Percentiles rank a stretch among this genome's conserved stretches.
phyloP scores from a whole-genome alignment of 2,797 vertebrate species.

The Atherinosoma microstoma region DNA sequence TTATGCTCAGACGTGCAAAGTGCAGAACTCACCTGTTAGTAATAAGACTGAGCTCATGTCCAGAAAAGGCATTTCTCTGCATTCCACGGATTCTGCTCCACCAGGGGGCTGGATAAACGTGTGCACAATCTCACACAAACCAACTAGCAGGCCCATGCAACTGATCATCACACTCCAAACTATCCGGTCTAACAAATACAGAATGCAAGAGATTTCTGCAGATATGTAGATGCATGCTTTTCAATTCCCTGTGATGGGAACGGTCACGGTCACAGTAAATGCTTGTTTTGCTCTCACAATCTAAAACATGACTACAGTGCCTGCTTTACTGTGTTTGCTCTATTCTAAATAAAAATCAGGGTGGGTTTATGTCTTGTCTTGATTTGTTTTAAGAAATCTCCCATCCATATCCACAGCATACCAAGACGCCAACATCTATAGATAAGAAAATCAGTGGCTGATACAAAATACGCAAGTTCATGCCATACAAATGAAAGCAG shows the following conservation, averaged over 20 bases:
- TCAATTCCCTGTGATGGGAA: slow-evolving; percentile 36
- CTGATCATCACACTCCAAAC: slow-evolving; percentile 61
- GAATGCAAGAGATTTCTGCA: slow-evolving; percentile 38
- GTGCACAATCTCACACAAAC: slow-evolving; percentile 53
- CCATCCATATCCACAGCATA: not conserved
- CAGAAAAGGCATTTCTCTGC: slow-evolving; percentile 82
- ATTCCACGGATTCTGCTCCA: slow-evolving; percentile 86
- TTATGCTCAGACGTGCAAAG: slow-evolving; percentile 70
- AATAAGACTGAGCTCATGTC: slow-evolving; percentile 81
- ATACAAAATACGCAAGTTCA: not conserved
- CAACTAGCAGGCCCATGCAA: slow-evolving; percentile 43
- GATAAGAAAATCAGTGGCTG: not conserved
- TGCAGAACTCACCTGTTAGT: slow-evolving; percentile 86
- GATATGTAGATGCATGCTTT: slow-evolving; percentile 40
- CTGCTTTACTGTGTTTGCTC: slow-evolving; percentile 1
- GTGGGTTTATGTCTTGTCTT: slow-evolving; percentile 11
- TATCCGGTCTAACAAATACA: slow-evolving; percentile 45
- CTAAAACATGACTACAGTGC: slow-evolving; percentile 13
- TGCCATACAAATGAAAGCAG: slow-evolving; percentile 5
- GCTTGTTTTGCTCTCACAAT: slow-evolving; percentile 6
- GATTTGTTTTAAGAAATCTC: slow-evolving; percentile 18
- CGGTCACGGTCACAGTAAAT: slow-evolving; percentile 25
- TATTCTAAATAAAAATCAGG: slow-evolving; percentile 8
- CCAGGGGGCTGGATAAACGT: slow-evolving; percentile 76
- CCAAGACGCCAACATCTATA: not conserved